Percentiles rank a stretch among this genome's conserved stretches.
phyloP scores from a whole-genome alignment of 2,888 invertebrate genomes.

The Parnassius apollo region DNA sequence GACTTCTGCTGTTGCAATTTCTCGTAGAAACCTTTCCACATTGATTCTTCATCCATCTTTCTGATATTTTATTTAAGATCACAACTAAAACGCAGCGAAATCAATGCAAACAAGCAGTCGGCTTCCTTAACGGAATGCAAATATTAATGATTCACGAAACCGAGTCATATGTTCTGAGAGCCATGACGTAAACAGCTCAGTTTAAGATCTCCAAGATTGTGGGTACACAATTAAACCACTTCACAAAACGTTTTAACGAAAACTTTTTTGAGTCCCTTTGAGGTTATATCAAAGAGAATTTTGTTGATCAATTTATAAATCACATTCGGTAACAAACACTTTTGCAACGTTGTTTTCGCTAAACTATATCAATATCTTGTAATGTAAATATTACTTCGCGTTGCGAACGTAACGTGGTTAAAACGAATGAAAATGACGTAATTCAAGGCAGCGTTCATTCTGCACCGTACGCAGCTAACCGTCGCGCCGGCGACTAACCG shows the following conservation, averaged over 20 bases:
- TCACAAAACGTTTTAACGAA: constrained; percentile 4
- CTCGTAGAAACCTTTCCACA: constrained; percentile 89
- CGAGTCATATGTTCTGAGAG: constrained; percentile 61
- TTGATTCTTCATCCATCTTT: constrained; percentile 85
- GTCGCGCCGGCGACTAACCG: constrained; percentile 50
- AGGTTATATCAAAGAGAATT: constrained; percentile 12
- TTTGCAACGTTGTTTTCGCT: neutral
- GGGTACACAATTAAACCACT: constrained; percentile 14
- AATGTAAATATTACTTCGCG: constrained; percentile 15
- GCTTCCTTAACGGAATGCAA: constrained; percentile 4
- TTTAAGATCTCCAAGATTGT: constrained; percentile 21
- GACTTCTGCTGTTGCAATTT: constrained; percentile 84
- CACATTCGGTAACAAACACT: neutral
- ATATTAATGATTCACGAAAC: constrained; percentile 56
- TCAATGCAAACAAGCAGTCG: constrained; percentile 1
- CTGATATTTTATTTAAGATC: constrained; percentile 13
- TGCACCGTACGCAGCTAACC: constrained; percentile 41
- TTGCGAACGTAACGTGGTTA: constrained; percentile 5
- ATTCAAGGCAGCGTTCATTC: constrained; percentile 42
- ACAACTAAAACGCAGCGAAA: constrained; percentile 13
- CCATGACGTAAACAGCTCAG: constrained; percentile 70
- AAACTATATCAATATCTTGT: constrained; percentile 8
- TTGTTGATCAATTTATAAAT: neutral
- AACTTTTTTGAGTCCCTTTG: constrained; percentile 3
- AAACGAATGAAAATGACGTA: constrained; percentile 61